Evolutionary conservation across 2,888 invertebrate genomes (phyloP).

Genomic region (Lycophotia porphyrea): DNA sequence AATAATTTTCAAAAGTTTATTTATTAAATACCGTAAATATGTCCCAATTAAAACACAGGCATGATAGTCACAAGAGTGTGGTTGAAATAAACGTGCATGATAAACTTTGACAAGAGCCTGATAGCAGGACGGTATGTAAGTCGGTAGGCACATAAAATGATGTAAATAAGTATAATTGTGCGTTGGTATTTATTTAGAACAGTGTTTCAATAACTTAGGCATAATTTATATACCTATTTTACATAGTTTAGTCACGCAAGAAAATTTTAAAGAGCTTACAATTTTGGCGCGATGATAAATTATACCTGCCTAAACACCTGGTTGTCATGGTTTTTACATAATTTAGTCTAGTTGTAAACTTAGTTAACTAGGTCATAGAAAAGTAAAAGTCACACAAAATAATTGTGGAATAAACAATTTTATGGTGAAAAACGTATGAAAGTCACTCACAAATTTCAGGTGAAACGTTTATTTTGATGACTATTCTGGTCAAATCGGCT

Average conservation of each 20-base stretch:
- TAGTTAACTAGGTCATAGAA: neutral
- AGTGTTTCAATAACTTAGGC: conserved; percentile 7
- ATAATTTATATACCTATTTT: neutral
- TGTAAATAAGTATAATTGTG: conserved; percentile 18
- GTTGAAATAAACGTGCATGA: conserved; percentile 52
- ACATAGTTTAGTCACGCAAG: neutral
- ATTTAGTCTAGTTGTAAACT: neutral
- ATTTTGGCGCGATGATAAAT: neutral
- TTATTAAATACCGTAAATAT: conserved; percentile 13
- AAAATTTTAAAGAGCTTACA: neutral
- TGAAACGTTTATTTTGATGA: neutral
- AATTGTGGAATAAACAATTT: neutral
- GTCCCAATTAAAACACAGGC: conserved; percentile 47
- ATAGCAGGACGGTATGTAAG: conserved; percentile 28
- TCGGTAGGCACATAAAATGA: conserved; percentile 27
- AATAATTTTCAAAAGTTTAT: conserved; percentile 4
- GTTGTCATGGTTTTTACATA: neutral
- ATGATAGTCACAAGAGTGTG: conserved; percentile 26
- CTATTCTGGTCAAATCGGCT: neutral
- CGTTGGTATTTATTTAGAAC: conserved; percentile 38
- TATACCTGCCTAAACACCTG: too few relatives aligned
- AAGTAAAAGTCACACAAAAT: neutral
- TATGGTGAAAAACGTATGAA: neutral
- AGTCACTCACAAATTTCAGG: neutral
- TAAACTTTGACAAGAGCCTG: conserved; percentile 64